phyloP scores from a whole-genome alignment of 2,797 vertebrate species.

The Echiichthys vipera region DNA sequence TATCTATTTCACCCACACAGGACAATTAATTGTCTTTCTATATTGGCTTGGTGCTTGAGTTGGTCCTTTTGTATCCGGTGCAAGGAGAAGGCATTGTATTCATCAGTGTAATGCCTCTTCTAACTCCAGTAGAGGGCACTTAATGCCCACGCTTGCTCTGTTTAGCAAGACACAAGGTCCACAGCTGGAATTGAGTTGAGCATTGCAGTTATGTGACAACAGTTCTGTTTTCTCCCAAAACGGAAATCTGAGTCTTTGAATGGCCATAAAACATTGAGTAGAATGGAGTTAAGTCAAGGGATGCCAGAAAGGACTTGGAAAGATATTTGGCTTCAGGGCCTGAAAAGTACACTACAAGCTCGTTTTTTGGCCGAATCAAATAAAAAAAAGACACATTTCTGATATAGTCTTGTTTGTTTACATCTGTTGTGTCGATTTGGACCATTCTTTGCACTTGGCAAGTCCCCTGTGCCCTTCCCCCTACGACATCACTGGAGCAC shows the following conservation, averaged over 20 bases:
- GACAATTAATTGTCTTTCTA: slow-evolving; percentile 1
- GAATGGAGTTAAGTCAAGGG: neutral
- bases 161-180: neutral
- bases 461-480: neutral
- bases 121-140: slow-evolving; percentile 61
- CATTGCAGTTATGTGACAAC: too few species aligned
- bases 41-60: slow-evolving; percentile 8
- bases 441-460: neutral
- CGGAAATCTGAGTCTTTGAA: too few species aligned
- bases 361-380: neutral
- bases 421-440: neutral
- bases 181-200: neutral
- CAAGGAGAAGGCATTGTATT: neutral
- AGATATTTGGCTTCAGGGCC: slow-evolving; percentile 21
- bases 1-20: neutral
- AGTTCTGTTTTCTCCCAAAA: too few species aligned
- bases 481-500: neutral
- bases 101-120: neutral
- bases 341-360: slow-evolving; percentile 5
- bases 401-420: neutral
- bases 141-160: slow-evolving; percentile 11
- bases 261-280: neutral
- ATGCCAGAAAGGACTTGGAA: neutral
- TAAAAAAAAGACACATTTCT: neutral
- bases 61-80: neutral